Evolutionary conservation across 1,140 invertebrate genomes (phyloP), one percentile per base, ranked within the genome.

Genomic region (Pogonognathellus flavescens): DNA sequence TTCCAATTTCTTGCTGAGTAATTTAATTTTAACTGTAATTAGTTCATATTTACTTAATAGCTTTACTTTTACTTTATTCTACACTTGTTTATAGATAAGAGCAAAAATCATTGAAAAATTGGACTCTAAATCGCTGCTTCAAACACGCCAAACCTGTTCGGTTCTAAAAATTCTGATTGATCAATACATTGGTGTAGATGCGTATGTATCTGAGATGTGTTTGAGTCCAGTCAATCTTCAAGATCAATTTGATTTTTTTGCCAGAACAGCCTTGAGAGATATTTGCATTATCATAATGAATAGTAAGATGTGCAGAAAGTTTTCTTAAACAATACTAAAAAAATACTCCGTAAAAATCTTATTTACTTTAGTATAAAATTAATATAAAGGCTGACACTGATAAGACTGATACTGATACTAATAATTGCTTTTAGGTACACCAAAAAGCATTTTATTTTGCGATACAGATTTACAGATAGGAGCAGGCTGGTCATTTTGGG

Each of bases 21-120:
- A n/a, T n/a, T n/a, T n/a, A n/a, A n/a, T n/a, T n/a, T n/a, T n/a
- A n/a, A n/a, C n/a, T n/a, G n/a, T n/a, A n/a, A n/a, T n/a, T n/a
- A n/a, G n/a, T n/a, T n/a, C n/a, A n/a, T n/a, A n/a, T n/a, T n/a
- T n/a, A n/a, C n/a, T n/a, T n/a, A n/a, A n/a, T n/a, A n/a, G n/a
- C n/a, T n/a, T n/a, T n/a, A n/a, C n/a, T n/a, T n/a, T n/a, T n/a
- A n/a, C n/a, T n/a, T n/a, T n/a, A n/a, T n/a, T n/a, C n/a, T 41
- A 41, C 31, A 41, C 6, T n/a, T n/a, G 16, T 20, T 18, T 22
- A 62, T 9, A 62, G 62, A 14, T 66, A 25, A 6, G 62, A 14
- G 62, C 62, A 20, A 66, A 66, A 20, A 66, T 66, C 25, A 25
- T 66, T 66, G 22, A 66, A 20, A 66, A 66, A 31, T 14, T 66